These are phyloP conservation scores for Tragelaphus strepsiceros DNA, from an alignment of 2,113 vertebrate genomes.

Conservation along the genomic window DNA sequence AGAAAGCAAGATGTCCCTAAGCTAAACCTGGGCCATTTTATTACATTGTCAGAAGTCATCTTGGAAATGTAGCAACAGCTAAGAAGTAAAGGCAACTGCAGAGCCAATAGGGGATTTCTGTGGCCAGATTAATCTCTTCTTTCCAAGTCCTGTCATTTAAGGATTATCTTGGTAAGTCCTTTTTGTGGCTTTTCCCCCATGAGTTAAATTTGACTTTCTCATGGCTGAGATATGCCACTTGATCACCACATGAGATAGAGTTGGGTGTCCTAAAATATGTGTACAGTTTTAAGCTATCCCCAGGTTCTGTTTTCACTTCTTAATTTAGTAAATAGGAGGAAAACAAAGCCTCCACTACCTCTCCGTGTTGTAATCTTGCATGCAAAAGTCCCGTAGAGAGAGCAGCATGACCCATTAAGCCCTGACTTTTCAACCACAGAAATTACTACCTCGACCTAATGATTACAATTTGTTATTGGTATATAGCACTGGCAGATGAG, in stretches of 20 bases:
- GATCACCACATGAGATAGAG: not conserved
- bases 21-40: not conserved
- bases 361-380: not conserved
- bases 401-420: conserved; percentile 32
- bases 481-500: conserved; percentile 10
- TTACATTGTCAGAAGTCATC: not conserved
- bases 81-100: not conserved
- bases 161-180: not conserved
- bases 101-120: not conserved
- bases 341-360: not conserved
- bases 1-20: not conserved
- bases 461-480: conserved; percentile 40
- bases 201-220: conserved; percentile 11
- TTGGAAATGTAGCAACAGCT: not conserved
- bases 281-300: conserved; percentile 17
- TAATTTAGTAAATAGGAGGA: conserved; percentile 30
- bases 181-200: not conserved
- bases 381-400: conserved; percentile 21
- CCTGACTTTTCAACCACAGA: not conserved
- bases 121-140: not conserved
- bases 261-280: conserved; percentile 4
- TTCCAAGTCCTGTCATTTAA: not conserved
- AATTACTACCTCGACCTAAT: conserved; percentile 16
- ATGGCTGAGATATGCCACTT: not conserved
- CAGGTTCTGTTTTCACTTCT: conserved; percentile 29